Conservation (phyloP, 2,888 invertebrate genomes). For the Tolmerus cingulatus region DNA sequence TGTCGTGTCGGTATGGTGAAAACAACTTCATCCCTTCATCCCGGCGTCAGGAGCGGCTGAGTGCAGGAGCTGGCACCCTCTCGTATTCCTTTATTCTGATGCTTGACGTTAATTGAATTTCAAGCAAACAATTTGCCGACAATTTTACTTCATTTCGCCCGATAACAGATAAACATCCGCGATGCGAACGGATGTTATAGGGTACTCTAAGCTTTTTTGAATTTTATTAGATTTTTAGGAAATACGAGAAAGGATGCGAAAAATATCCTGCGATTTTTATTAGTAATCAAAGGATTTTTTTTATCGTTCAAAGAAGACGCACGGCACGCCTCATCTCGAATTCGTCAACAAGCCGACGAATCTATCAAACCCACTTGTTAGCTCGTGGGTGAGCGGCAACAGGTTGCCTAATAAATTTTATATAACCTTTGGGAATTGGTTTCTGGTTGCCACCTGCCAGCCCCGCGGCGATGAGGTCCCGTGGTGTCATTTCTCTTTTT, state of each 20-base stretch:
- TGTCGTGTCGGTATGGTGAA: not conserved
- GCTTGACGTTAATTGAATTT: slow-evolving; percentile 63
- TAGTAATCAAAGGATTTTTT: not conserved
- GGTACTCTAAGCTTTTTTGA: not conserved
- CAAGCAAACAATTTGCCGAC: slow-evolving; percentile 45
- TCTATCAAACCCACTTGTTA: not conserved
- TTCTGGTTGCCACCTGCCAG: not conserved
- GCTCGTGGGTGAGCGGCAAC: not conserved
- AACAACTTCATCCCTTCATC: not conserved
- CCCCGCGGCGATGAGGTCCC: not conserved
- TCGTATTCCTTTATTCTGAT: slow-evolving; percentile 44
- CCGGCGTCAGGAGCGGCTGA: not conserved
- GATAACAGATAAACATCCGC: slow-evolving; percentile 19
- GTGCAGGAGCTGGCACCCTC: slow-evolving; percentile 44
- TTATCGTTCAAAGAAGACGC: not conserved
- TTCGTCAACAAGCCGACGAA: not conserved
- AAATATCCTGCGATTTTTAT: not conserved
- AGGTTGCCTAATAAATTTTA: slow-evolving; percentile 48
- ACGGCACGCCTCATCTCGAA: not conserved
- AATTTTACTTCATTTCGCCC: slow-evolving; percentile 38
- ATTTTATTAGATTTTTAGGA: not conserved
- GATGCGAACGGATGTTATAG: not conserved
- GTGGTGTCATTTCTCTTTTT: not conserved
- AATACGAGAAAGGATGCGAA: not conserved
- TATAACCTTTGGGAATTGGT: slow-evolving; percentile 46